phyloP scores from a whole-genome alignment of 2,888 invertebrate genomes.

The Eumacrocentrus americanus region DNA sequence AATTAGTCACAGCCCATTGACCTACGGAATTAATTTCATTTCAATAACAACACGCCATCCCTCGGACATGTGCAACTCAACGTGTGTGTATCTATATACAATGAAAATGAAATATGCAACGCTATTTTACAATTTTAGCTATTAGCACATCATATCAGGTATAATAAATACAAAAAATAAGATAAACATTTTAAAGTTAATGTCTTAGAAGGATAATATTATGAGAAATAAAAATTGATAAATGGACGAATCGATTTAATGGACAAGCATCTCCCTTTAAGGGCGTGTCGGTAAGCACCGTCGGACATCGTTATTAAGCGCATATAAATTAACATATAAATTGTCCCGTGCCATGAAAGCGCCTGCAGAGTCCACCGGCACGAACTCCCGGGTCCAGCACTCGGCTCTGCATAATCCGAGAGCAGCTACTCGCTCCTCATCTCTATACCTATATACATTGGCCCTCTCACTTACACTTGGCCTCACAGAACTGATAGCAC shows the following conservation, averaged over 20 bases:
- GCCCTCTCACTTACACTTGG: conserved; percentile 27
- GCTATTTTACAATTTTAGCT: too few relatives aligned
- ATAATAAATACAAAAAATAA: too few relatives aligned
- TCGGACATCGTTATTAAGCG: conserved; percentile 62
- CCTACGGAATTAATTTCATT: conserved; percentile 12
- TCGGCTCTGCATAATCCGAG: conserved; percentile 53
- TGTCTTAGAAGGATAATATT: too few relatives aligned
- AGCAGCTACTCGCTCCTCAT: conserved; percentile 18
- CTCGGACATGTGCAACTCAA: too few relatives aligned
- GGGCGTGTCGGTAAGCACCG: conserved; percentile 59
- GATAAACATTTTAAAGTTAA: too few relatives aligned
- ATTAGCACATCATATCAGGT: too few relatives aligned
- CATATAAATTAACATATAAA: conserved; percentile 62
- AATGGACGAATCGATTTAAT: neutral
- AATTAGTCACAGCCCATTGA: conserved; percentile 20
- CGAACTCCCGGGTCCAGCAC: conserved; percentile 17
- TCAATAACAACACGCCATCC: neutral
- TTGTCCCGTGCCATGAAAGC: conserved; percentile 47
- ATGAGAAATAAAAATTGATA: neutral
- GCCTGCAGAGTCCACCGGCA: neutral
- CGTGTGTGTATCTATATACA: too few relatives aligned
- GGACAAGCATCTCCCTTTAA: conserved; percentile 40
- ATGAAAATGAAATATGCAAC: too few relatives aligned
- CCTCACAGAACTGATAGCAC: conserved; percentile 15
- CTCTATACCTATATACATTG: neutral